Conservation (phyloP, 2,888 invertebrate genomes). For the Cephalotes varians region DNA sequence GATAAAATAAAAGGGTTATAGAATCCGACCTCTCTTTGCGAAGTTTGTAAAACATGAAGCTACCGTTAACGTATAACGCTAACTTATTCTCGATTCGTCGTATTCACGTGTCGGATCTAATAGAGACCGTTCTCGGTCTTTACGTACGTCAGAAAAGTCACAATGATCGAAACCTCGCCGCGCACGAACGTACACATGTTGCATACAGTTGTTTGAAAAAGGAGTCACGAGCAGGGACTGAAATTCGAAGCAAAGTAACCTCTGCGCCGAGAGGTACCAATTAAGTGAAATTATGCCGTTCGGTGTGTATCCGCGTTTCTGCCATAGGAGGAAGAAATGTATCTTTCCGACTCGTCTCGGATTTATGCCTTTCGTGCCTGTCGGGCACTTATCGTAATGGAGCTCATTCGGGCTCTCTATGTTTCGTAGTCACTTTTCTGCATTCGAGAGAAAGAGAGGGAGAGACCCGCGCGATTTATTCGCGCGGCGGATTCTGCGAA, state of each 20-base stretch:
- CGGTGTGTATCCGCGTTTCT: slow-evolving; percentile 47
- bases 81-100: slow-evolving; percentile 16
- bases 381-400: slow-evolving; percentile 55
- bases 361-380: slow-evolving; percentile 51
- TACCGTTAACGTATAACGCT: slow-evolving; percentile 32
- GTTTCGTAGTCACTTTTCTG: slow-evolving; percentile 45
- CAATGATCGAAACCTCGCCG: slow-evolving; percentile 32
- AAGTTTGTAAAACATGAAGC: not conserved
- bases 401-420: slow-evolving; percentile 39
- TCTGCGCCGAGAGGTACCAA: slow-evolving; percentile 48
- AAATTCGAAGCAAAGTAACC: slow-evolving; percentile 46
- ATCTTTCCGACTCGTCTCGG: slow-evolving; percentile 51
- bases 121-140: slow-evolving; percentile 13
- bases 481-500: slow-evolving; percentile 50
- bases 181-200: slow-evolving; percentile 26
- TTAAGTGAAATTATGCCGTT: slow-evolving; percentile 52
- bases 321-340: slow-evolving; percentile 45
- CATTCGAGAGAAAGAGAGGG: slow-evolving; percentile 23
- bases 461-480: slow-evolving; percentile 19
- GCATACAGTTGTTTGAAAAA: slow-evolving; percentile 29
- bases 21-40: not conserved
- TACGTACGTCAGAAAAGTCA: slow-evolving; percentile 1
- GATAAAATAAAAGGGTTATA: not conserved
- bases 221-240: slow-evolving; percentile 37
- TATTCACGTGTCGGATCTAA: slow-evolving; percentile 36